These are phyloP conservation scores for Callinectes sapidus DNA, from an alignment of 2,888 invertebrate species.

Conservation along the genomic window DNA sequence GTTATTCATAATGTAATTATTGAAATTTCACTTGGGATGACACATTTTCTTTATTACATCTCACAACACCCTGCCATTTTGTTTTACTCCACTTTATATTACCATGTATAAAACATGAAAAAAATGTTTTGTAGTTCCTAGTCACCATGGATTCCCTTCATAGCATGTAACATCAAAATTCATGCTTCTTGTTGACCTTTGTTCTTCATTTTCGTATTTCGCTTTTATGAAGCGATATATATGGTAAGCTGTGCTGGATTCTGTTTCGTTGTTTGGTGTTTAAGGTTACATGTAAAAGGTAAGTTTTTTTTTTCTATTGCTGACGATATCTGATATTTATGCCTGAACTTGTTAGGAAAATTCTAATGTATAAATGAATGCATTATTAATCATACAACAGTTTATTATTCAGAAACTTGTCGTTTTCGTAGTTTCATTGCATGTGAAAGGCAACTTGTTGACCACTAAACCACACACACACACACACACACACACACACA, in stretches of 20 bases:
- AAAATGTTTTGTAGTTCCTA: not conserved
- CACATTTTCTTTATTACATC: not conserved
- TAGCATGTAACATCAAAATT: not conserved
- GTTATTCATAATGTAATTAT: no score
- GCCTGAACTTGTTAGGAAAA: no score
- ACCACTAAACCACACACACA: not conserved
- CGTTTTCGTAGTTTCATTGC: not conserved
- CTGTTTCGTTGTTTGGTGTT: not conserved
- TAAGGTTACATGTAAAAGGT: not conserved
- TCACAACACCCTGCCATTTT: not conserved
- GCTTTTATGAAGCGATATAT: not conserved
- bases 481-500: constrained; percentile 38
- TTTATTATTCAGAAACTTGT: no score
- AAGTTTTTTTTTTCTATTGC: not conserved
- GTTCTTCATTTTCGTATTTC: not conserved
- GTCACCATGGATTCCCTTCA: not conserved
- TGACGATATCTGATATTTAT: no score
- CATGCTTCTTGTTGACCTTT: not conserved
- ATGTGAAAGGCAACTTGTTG: not conserved
- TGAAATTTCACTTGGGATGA: no score
- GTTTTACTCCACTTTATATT: not conserved
- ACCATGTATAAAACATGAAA: not conserved
- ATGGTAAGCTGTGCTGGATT: not conserved
- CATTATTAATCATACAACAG: no score
- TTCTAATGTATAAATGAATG: no score